Conservation (phyloP, 2,113 vertebrate species). For the Isichthys henryi region DNA sequence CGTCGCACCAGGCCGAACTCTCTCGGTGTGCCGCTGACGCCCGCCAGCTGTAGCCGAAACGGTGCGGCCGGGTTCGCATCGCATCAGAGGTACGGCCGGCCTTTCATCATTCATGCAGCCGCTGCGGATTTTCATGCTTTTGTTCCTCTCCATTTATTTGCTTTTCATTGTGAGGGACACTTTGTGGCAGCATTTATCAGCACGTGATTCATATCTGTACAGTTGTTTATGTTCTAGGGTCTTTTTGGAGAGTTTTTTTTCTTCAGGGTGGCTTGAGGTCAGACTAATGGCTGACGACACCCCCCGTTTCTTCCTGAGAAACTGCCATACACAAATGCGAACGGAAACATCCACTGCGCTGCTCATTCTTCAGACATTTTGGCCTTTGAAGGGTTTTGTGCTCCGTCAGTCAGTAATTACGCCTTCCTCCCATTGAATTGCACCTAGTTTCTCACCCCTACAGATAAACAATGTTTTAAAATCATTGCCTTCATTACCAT, state of each 20-base stretch:
- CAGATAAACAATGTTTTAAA: not conserved
- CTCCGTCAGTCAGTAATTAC: not conserved
- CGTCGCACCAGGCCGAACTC: conserved; percentile 40
- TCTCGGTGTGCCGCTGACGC: conserved; percentile 39
- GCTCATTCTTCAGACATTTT: not conserved
- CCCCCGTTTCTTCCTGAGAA: not conserved
- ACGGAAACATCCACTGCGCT: not conserved
- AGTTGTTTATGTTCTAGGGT: conserved; percentile 27
- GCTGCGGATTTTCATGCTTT: conserved; percentile 23
- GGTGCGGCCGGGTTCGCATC: conserved; percentile 38
- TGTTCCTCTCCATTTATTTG: conserved; percentile 20
- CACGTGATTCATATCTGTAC: conserved; percentile 6
- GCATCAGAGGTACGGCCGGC: conserved; percentile 53
- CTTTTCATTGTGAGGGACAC: conserved; percentile 28
- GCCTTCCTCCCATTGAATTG: not conserved
- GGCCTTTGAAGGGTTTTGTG: not conserved
- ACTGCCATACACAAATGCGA: not conserved
- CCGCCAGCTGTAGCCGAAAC: conserved; percentile 36
- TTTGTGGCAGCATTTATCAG: not conserved
- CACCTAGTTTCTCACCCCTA: not conserved
- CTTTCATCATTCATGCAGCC: conserved; percentile 49
- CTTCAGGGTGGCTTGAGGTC: not conserved
- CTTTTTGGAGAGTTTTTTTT: not conserved
- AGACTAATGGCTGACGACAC: not conserved
- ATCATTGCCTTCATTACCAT: not conserved